Evolutionary conservation across 2,797 vertebrate species (phyloP).

Genomic region (Smutsia gigantea): DNA sequence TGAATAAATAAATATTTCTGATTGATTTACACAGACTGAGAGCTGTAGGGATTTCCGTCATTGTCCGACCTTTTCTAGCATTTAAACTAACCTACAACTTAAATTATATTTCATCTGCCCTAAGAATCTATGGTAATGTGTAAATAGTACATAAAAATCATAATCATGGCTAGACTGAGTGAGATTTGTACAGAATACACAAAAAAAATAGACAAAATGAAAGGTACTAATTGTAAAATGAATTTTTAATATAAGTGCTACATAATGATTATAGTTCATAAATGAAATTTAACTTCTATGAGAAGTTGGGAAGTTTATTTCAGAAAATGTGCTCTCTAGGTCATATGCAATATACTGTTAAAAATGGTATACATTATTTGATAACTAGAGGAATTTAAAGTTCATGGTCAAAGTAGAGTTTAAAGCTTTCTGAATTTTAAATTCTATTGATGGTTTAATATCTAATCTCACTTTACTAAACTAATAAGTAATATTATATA

Average conservation of each 20-base stretch:
- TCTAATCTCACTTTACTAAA: neutral
- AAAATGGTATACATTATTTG: neutral
- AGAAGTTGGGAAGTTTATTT: neutral
- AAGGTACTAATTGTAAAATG: neutral
- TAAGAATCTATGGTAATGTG: neutral
- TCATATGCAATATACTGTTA: neutral
- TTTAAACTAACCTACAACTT: neutral
- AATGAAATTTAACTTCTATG: neutral
- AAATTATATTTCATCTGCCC: neutral
- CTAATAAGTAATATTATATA: neutral
- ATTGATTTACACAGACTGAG: neutral
- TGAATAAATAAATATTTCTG: neutral
- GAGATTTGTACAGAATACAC: neutral
- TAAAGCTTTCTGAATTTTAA: neutral
- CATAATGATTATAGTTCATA: neutral
- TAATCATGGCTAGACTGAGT: neutral
- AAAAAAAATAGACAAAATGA: neutral
- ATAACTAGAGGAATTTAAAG: conserved; percentile 21
- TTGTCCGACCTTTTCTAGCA: neutral
- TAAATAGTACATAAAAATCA: neutral
- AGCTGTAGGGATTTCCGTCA: neutral
- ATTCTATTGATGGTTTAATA: conserved; percentile 2
- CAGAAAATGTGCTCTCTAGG: neutral
- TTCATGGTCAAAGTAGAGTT: neutral
- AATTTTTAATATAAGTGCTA: neutral